phyloP scores from a whole-genome alignment of 2,113 vertebrate species.

The Donacobius atricapilla region DNA sequence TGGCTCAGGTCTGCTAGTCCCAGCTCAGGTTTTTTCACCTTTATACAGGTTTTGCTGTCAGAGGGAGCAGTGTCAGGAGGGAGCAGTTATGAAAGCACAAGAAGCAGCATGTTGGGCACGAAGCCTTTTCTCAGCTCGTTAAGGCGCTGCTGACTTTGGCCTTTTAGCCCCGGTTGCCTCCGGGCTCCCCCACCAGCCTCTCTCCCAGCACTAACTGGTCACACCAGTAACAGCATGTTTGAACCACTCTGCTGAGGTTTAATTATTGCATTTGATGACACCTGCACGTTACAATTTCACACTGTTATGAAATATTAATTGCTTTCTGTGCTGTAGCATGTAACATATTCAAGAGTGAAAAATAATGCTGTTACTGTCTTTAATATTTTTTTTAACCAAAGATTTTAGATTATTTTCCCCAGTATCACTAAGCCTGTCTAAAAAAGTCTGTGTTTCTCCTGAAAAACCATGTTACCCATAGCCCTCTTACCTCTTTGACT shows the following conservation, averaged over 20 bases:
- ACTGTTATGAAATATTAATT: background rate
- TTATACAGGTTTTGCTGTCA: background rate
- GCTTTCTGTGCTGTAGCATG: background rate
- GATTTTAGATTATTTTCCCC: background rate
- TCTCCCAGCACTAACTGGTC: background rate
- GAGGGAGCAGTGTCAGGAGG: background rate
- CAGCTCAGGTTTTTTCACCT: background rate
- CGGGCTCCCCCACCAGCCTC: background rate
- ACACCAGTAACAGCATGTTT: constrained; percentile 28
- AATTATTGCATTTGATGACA: constrained; percentile 19
- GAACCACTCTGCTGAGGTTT: background rate
- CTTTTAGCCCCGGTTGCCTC: constrained; percentile 12
- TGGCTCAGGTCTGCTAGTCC: background rate
- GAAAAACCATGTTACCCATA: background rate
- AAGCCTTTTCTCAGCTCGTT: background rate
- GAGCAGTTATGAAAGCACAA: constrained; percentile 20
- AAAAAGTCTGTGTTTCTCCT: background rate
- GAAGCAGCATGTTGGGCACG: constrained; percentile 29
- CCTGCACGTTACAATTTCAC: background rate
- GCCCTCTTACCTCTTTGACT: background rate
- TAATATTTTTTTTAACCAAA: background rate
- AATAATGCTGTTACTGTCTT: background rate
- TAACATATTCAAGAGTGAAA: background rate
- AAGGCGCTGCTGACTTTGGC: background rate
- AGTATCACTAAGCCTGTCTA: background rate